These are phyloP conservation scores for Anhinga rufa DNA, from an alignment of 2,113 vertebrate genomes.

Conservation along the genomic window DNA sequence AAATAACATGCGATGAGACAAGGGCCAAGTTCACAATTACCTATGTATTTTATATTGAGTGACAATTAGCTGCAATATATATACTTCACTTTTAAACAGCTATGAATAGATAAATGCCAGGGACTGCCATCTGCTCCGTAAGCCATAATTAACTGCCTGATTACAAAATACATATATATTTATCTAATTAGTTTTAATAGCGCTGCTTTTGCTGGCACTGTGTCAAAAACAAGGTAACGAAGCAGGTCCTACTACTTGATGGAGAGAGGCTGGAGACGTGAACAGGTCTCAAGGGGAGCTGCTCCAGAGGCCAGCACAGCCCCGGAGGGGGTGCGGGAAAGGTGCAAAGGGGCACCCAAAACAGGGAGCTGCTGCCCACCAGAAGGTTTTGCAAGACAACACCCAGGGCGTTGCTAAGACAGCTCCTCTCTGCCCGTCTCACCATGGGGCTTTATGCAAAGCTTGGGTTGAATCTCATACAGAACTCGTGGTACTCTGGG, in stretches of 20 bases:
- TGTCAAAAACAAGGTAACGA: neutral
- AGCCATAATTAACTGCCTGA: slow-evolving; percentile 52
- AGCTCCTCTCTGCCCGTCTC: neutral
- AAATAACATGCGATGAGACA: neutral
- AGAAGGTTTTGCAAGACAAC: neutral
- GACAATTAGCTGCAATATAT: slow-evolving; percentile 37
- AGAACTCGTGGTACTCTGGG: accelerated
- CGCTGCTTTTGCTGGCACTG: neutral
- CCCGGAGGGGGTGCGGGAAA: accelerated
- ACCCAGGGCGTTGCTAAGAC: neutral
- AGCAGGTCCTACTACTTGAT: neutral
- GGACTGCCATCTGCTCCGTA: slow-evolving; percentile 41
- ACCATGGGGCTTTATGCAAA: accelerated
- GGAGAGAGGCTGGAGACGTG: neutral
- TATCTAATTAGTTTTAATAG: slow-evolving; percentile 44
- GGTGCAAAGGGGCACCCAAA: neutral
- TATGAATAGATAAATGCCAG: slow-evolving; percentile 42
- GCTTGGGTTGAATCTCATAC: neutral
- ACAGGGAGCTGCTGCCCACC: neutral
- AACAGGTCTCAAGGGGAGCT: neutral
- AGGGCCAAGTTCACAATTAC: neutral
- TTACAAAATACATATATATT: slow-evolving; percentile 45
- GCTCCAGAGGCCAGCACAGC: neutral
- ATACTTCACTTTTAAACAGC: neutral
- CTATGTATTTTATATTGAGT: neutral